phyloP scores from a whole-genome alignment of 2,113 vertebrate species.

The Noctilio leporinus region DNA sequence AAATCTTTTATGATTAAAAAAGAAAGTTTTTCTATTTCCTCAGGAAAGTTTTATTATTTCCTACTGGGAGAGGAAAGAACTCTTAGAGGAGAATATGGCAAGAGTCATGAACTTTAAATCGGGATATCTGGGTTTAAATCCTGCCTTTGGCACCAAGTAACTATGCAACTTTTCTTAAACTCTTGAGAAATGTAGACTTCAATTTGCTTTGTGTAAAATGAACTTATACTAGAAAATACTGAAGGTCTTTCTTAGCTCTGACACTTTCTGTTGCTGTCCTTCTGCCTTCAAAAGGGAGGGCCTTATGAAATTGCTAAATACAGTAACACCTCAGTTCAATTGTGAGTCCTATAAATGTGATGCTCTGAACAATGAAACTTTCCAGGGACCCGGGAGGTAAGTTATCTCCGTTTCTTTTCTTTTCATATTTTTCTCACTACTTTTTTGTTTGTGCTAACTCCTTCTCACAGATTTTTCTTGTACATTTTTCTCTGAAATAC shows the following conservation, averaged over 20 bases:
- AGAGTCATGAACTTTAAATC: conserved; percentile 43
- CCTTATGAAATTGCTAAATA: conserved; percentile 31
- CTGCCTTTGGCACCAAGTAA: conserved; percentile 27
- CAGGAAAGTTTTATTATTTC: conserved; percentile 40
- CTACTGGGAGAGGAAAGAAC: not conserved
- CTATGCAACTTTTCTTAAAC: conserved; percentile 32
- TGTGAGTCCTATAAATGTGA: not conserved
- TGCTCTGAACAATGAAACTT: not conserved
- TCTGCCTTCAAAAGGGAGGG: not conserved
- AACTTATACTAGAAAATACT: conserved; percentile 12
- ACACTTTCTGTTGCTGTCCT: not conserved
- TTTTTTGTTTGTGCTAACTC: not conserved
- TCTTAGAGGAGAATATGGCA: conserved; percentile 11
- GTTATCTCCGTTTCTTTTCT: not conserved
- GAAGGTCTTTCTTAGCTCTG: conserved; percentile 33
- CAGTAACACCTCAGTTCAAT: not conserved
- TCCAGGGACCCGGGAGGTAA: not conserved
- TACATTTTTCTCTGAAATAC: not conserved
- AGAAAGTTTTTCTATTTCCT: not conserved
- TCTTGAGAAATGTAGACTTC: conserved; percentile 27
- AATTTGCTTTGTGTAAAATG: not conserved
- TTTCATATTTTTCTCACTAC: not conserved
- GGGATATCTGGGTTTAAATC: conserved; percentile 35
- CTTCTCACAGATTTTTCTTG: not conserved
- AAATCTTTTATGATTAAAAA: not conserved